Base-by-base conservation (phyloP, 2,888 invertebrate genomes). In the Ceriagrion tenellum region DNA sequence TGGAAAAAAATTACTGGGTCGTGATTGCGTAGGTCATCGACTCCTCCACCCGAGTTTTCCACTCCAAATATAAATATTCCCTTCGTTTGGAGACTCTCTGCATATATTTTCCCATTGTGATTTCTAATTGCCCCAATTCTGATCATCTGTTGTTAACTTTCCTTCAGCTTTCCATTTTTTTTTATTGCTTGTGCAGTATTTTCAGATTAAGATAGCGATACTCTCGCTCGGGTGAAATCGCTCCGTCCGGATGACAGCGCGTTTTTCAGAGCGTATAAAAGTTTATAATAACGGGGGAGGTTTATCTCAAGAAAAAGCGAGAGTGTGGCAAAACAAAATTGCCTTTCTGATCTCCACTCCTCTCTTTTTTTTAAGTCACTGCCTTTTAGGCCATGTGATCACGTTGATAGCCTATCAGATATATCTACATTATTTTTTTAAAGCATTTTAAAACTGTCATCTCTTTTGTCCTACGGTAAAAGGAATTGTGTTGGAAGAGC, bases 151-250 rank as follows among this genome's bases (percentile, higher is more conserved):
- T 69, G n/a, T 26, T 69, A n/a, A 69, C 69, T 69, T 69, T 69
- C 26, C 69, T 69, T 69, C 69, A 26, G 69, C 69, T 69, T 69
- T 69, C 69, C 69, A 69, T 69, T 69, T 69, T 69, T 69, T 69
- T 69, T 69, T 69, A 69, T 69, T 69, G 26, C n/a, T 26, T 69
- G 47, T 47, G 69, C 69, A 69, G 69, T 69, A 10, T 69, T 69
- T 23, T 26, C 26, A 26, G 69, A 69, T 69, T 69, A 69, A 69
- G n/a, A 69, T 26, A 26, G 69, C 2, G 69, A 69, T 69, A 69
- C n/a, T 47, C 47, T 69, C 69, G 69, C 69, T n/a, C 69, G n/a
- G 69, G 69, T 69, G 69, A 69, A 69, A 69, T 69, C 69, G n/a
- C 69, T 12, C 26, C 6, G 26, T 69, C 69, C n/a, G 20, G 6